Conservation (phyloP, 2,113 vertebrate species). For the Prunella himalayana region DNA sequence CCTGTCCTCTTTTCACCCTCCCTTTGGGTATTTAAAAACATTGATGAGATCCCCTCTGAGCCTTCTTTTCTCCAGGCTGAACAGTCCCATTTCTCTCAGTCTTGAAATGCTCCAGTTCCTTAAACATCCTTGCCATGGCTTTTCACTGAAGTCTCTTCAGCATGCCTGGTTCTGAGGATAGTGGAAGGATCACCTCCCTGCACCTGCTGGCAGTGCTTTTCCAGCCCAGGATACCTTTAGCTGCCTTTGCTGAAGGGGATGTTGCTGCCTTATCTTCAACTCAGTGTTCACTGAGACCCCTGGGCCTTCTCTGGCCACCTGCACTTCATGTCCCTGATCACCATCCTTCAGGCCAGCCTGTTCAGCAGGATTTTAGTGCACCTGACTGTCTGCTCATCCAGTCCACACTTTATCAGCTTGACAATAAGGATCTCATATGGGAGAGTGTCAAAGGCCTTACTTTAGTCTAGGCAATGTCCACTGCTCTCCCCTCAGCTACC, state of each 20-base stretch:
- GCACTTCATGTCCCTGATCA: not conserved
- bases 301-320: not conserved
- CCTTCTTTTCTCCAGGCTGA: not conserved
- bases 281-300: not conserved
- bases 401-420: not conserved
- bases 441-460: not conserved
- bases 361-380: not conserved
- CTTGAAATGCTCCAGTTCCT: not conserved
- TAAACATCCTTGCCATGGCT: not conserved
- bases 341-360: not conserved
- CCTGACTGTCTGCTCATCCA: not conserved
- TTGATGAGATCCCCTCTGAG: not conserved
- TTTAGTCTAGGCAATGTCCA: not conserved
- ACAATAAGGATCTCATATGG: accelerated
- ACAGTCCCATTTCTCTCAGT: not conserved
- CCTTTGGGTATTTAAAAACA: not conserved
- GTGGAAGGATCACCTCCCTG: not conserved
- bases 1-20: not conserved
- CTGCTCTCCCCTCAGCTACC: not conserved
- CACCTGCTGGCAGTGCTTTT: not conserved
- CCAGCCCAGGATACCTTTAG: not conserved
- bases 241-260: not conserved
- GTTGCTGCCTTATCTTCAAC: not conserved
- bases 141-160: not conserved
- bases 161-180: not conserved